phyloP scores from a whole-genome alignment of 2,797 vertebrate species.

The Eurystomus glaucurus region DNA sequence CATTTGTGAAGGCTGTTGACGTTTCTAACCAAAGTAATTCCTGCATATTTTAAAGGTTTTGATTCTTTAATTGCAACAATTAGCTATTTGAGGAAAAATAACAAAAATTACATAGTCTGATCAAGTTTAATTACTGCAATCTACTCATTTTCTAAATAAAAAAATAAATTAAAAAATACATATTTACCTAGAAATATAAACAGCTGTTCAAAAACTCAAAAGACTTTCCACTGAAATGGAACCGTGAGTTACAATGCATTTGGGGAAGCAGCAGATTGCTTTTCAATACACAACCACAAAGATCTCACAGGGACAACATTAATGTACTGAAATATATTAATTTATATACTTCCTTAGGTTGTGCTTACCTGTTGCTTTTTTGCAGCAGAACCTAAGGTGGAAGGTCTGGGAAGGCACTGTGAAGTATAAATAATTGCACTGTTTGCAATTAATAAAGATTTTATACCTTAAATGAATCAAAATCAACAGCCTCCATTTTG shows the following conservation, averaged over 20 bases:
- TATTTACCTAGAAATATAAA: slow-evolving; percentile 84
- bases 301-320: slow-evolving; percentile 89
- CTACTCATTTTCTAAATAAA: slow-evolving; percentile 69
- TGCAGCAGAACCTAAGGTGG: slow-evolving; percentile 99
- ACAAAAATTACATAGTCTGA: slow-evolving; percentile 77
- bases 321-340: slow-evolving; percentile 86
- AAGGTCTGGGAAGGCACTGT: slow-evolving; percentile 99
- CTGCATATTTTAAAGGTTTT: slow-evolving; percentile 75
- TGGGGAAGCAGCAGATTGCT: slow-evolving; percentile 86
- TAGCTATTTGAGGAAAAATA: slow-evolving; percentile 67
- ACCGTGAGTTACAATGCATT: slow-evolving; percentile 85
- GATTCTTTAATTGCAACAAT: slow-evolving; percentile 77
- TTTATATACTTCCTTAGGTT: slow-evolving; percentile 94
- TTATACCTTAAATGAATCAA: slow-evolving; percentile 92
- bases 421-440: slow-evolving; percentile 98
- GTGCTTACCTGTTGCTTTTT: slow-evolving; percentile 99
- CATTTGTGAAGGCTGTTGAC: slow-evolving; percentile 87
- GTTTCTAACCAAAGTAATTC: slow-evolving; percentile 78
- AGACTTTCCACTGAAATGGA: slow-evolving; percentile 85
- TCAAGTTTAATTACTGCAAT: slow-evolving; percentile 79
- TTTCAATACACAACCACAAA: slow-evolving; percentile 89
- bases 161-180: slow-evolving; percentile 29
- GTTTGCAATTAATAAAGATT: slow-evolving; percentile 97
- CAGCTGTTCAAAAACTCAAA: slow-evolving; percentile 81
- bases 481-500: slow-evolving; percentile 92